phyloP scores from a whole-genome alignment of 1,140 invertebrate genomes.

The Dryas iulia region DNA sequence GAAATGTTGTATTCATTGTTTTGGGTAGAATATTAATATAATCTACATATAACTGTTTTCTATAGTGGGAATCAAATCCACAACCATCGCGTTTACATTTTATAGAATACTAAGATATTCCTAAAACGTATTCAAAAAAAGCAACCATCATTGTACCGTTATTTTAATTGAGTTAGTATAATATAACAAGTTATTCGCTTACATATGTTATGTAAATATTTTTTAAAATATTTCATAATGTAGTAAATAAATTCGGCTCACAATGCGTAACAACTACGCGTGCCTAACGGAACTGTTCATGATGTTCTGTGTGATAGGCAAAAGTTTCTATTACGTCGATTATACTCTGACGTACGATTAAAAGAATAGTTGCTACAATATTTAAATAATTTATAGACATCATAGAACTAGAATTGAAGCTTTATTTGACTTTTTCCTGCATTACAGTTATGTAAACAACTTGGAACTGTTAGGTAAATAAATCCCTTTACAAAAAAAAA shows the following conservation, averaged over 20 bases:
- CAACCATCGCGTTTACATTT: no score
- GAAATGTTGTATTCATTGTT: no score
- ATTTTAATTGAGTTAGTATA: conserved; percentile 9
- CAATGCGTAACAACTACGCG: conserved; percentile 51
- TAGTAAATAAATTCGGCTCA: conserved; percentile 46
- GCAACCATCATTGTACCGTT: not conserved
- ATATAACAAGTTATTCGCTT: conserved; percentile 23
- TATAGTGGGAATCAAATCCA: no score
- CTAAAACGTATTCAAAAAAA: not conserved
- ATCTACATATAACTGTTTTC: no score
- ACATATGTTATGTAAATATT: conserved; percentile 39
- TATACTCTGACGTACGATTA: not conserved
- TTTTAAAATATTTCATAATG: conserved; percentile 50
- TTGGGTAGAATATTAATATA: no score
- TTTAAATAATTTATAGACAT: not conserved
- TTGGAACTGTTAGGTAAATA: no score
- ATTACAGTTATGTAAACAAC: not conserved
- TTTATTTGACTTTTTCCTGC: not conserved
- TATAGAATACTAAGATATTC: not conserved
- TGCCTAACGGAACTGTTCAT: conserved; percentile 32
- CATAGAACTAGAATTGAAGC: not conserved
- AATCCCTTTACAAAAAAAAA: no score
- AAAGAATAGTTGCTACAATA: not conserved
- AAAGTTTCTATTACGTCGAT: not conserved
- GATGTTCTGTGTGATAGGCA: not conserved